Base-by-base conservation (phyloP, 2,888 invertebrate species). In the Mythimna vitellina region DNA sequence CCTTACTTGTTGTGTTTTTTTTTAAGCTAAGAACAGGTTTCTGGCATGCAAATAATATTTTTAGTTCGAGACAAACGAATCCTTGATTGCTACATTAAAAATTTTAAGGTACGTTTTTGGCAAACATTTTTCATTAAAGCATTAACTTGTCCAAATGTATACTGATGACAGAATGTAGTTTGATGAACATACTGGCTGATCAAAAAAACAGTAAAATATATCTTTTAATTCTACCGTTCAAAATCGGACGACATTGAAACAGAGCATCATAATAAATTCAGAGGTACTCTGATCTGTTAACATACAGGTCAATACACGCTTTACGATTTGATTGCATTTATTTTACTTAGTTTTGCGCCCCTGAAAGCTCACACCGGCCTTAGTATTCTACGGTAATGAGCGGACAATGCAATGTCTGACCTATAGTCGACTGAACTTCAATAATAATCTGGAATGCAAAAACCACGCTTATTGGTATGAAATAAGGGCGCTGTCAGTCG, bases 1-100 rank as follows among this genome's bases (percentile, higher is more conserved):
- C 49, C 63, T 77, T 73, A 62, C 17, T 63, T 72, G 25, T 1
- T 62, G 51, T 51, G 1, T 49, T 65, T 66, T 64, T 71, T 46
- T 9, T 8, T n/a, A n/a, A 20, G 4, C 1, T 29, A 14, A 42
- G 22, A 25, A 70, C 4, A n/a, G 17, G 61, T 32, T 71, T 42
- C 14, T 60, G 22, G 14, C 6, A 25, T 53, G n/a, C 9, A 46
- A 62, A 65, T 8, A 3, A 20, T 60, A 46, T 42, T 42, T 12
- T 46, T 20, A 46, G 46, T 20, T 6, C 17, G 17, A 46, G 42
- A 46, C 42, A 14, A 14, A 46, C 17, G 5, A 46, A 46, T 0
- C 46, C 17, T 7, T 20, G 17, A 46, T 46, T 46, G 4, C 46
- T 46, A 7, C 46, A 17, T 46, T 7, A 20, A 46, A 46, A 20